Evolutionary conservation across 1,140 invertebrate species (phyloP), one percentile per base, ranked within the genome.

Genomic region (Ephestia elutella): DNA sequence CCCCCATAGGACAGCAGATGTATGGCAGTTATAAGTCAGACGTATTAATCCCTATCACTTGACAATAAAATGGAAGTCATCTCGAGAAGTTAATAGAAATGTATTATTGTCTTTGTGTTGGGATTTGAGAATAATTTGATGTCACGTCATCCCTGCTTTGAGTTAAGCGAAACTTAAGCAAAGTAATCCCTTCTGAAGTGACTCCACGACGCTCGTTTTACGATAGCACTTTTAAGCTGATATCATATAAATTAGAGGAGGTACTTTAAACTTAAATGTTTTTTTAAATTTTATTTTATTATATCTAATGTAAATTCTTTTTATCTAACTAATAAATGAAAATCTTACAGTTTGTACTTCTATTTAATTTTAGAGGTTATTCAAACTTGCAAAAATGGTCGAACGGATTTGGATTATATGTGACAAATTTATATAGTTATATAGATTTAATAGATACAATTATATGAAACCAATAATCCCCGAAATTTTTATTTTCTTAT

Each of bases 21-120:
- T 88, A 88, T 86, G 77, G 69, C 82, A 78, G 85, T 86, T 86
- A 86, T 86, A 86, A 86, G 85, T 88, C 85, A 88, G 71, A 69
- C 66, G 77, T 82, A 88, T 85, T 88, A 86, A 86, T 88, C 82
- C 81, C 79, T 88, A 86, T 86, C 80, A 84, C 80, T 87, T 80
- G 75, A 86, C 82, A 87, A 86, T 86, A 82, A 84, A 86, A 86
- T 79, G 80, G 66, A 82, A 85, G 82, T 80, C 80, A 80, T 81
- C 80, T 81, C 74, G 75, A 85, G 79, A 86, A 85, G 81, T 87
- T 86, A 85, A 87, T 87, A 82, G 75, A 86, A 82, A 86, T 81
- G 83, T 86, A 83, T 86, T 79, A 78, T 70, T 66, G 79, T 79
- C 76, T 73, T 69, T 48, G 19, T 55, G 62, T 63, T 66, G 73